Base-by-base conservation (phyloP, 2,888 invertebrate genomes). In the Andrena minutula region DNA sequence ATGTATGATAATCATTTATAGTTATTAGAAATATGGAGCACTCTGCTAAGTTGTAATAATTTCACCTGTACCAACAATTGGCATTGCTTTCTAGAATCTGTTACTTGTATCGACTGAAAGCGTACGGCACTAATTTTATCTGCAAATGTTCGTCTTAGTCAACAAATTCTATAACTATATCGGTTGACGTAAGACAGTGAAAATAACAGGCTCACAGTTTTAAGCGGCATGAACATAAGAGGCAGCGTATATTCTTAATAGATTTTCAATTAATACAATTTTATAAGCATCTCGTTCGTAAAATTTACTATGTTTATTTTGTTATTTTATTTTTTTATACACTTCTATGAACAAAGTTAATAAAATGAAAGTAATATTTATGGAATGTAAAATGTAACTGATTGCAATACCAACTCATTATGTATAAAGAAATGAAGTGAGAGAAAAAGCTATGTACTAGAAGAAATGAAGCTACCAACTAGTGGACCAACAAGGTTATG, bases 41-140 rank as follows among this genome's bases (percentile, higher is more conserved):
- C 20, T 2, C 5, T 41, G 72, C 35, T 35, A 73, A 12, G 53
- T 65, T 23, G 12, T 64, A 23, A 64, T 64, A 73, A 32, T 63
- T 72, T 72, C 23, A 63, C 63, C 12, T 63, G 23, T 47, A 63
- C 51, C 53, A 5, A 49, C 16, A 71, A 60, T 71, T 30, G 47
- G 10, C 30, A 71, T 30, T 61, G 30, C 20, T n/a, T 30, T 2
- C 30, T 60, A 60, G 7, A 60, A 23, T n/a, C 23, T 5, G 30
- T 23, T 7, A 30, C 16, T 60, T 16, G 28, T 26, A 30, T 60
- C 28, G 7, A 60, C 30, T 60, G 2, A 30, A 28, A 23, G 60
- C 28, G 16, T n/a, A n/a, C 16, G 0, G 60, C 7, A 60, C 60
- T 60, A 60, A 60, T n/a, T 60, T 60, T 60, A 60, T 60, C 60